Evolutionary conservation across 2,888 invertebrate species (phyloP), one percentile per base, ranked within the genome.

Genomic region (Leucozona laternaria): DNA sequence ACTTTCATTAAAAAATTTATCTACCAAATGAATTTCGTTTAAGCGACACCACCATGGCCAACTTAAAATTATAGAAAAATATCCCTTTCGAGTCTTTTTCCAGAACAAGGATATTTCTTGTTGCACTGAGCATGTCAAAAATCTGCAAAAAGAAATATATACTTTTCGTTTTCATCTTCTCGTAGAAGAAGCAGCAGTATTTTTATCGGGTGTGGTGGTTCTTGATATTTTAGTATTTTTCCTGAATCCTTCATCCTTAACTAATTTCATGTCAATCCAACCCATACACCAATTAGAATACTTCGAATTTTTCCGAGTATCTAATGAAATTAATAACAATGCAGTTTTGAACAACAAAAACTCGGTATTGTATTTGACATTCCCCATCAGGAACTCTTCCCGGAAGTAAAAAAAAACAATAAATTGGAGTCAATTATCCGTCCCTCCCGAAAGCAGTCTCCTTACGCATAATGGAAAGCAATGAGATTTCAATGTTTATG

Each of bases 401-500:
- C 34, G 17, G 20, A 31, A 62, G 17, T 25, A 25, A 37, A 48
- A 71, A 55, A 28, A 31, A 3, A 2, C 20, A 28, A 6, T 22
- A 25, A 43, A n/a, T 25, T 40, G n/a, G 13, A 60, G 13, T 40
- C 8, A 22, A 20, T 40, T 15, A 40, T 60, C 40, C 40, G 37
- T 37, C 37, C 15, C 22, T 11, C 22, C 11, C 10, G 34, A 58
- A 37, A 40, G 31, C 64, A 75, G 40, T 17, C 34, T 11, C 13
- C 22, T 3, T 34, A 15, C 13, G n/a, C 34, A 71, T 15, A 15
- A 92, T 92, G 92, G 92, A 92, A 48, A 91, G 89, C 79, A 93
- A 92, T 85, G 92, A 92, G 85, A 92, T 92, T 72, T 91, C 90
- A 2, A 91, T 92, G 91, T 90, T 89, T 79, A 90, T 92, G 91